Evolutionary conservation across 2,113 vertebrate species (phyloP).

Genomic region (Ranitomeya variabilis): DNA sequence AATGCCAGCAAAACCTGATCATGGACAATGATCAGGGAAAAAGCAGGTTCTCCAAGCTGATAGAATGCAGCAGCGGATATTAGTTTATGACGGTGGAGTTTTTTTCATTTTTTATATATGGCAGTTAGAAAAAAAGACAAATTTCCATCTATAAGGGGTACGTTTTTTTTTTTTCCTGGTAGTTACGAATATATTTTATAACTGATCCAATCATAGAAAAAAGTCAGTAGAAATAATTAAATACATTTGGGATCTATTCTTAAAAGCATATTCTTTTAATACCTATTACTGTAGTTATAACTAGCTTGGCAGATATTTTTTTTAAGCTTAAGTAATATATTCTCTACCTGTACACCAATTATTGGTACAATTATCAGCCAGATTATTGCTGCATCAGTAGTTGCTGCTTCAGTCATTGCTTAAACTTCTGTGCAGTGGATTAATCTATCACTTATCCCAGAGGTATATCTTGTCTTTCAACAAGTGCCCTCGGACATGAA

Average conservation of each 20-base stretch:
- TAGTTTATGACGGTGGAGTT: no score
- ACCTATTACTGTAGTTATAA: not conserved
- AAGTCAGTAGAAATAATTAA: no score
- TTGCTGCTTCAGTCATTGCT: not conserved
- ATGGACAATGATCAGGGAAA: no score
- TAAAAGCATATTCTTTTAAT: not conserved
- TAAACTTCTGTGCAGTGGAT: not conserved
- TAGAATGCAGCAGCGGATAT: no score
- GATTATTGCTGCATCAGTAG: not conserved
- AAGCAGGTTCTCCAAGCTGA: no score
- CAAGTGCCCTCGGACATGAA: constrained; percentile 1
- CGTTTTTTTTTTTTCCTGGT: no score
- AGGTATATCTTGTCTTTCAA: not conserved
- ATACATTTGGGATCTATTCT: not conserved
- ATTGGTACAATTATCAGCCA: not conserved
- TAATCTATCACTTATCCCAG: not conserved
- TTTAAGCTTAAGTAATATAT: not conserved
- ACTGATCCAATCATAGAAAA: no score
- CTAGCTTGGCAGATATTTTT: not conserved
- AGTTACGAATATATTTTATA: no score
- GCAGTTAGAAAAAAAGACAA: no score
- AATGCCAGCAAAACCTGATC: no score
- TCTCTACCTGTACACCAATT: not conserved
- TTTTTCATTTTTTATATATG: no score
- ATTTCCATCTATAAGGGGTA: no score